These are phyloP conservation scores for Halcyon malimbica DNA, from an alignment of 2,113 vertebrate genomes.

Conservation along the genomic window DNA sequence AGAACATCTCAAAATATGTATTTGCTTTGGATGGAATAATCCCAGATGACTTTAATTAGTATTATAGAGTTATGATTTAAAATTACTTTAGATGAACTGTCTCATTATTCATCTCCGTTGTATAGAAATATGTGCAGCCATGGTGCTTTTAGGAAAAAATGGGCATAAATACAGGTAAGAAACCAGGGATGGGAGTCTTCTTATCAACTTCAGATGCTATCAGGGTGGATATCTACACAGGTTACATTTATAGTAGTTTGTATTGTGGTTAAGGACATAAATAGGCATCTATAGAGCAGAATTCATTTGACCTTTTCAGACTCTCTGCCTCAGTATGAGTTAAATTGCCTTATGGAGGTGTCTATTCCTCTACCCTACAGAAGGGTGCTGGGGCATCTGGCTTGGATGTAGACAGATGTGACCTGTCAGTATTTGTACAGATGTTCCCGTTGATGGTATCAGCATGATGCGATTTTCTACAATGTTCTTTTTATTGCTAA, in stretches of 20 bases:
- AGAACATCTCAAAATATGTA: neutral
- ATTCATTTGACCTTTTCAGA: neutral
- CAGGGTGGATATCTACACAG: no score
- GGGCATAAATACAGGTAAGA: neutral
- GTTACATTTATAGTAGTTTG: neutral
- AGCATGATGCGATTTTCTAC: neutral
- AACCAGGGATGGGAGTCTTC: neutral
- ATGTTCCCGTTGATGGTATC: neutral
- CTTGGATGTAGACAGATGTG: neutral
- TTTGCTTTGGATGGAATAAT: neutral
- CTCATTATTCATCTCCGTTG: neutral
- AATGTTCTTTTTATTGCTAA: neutral
- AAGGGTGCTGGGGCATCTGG: neutral
- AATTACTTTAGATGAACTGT: neutral
- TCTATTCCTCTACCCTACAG: neutral
- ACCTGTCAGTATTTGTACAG: neutral
- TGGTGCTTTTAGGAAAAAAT: conserved; percentile 6
- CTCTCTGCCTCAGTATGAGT: neutral
- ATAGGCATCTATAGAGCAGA: neutral
- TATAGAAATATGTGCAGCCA: neutral
- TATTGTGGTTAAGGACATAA: neutral
- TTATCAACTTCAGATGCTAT: no score
- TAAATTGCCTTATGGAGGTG: neutral
- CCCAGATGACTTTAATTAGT: neutral
- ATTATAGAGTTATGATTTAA: neutral